Conservation (phyloP, 2,113 vertebrate genomes). For the Colius striatus region DNA sequence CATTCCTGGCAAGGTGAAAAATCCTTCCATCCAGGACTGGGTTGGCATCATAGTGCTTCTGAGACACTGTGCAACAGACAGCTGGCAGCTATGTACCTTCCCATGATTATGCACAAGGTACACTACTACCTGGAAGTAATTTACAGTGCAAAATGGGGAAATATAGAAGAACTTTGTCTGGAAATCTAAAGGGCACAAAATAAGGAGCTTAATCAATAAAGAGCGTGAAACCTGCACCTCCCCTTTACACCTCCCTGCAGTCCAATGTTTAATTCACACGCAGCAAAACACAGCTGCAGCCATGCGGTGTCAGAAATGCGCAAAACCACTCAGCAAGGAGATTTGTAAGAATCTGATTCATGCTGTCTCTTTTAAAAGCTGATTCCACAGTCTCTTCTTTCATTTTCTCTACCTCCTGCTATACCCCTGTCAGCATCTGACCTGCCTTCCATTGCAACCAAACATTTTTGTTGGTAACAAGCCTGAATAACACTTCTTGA, state of each 20-base stretch:
- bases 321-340: not conserved
- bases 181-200: not conserved
- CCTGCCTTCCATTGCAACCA: not conserved
- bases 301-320: not conserved
- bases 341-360: not conserved
- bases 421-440: not conserved
- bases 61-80: not conserved
- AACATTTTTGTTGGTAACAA: not conserved
- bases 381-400: not conserved
- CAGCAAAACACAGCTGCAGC: not conserved
- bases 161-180: not conserved
- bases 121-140: not conserved
- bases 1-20: conserved; percentile 20
- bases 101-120: not conserved
- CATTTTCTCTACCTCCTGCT: not conserved
- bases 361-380: conserved; percentile 25
- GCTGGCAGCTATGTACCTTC: fast-evolving
- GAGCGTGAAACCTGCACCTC: not conserved
- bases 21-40: not conserved
- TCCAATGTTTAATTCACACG: not conserved
- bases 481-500: not conserved
- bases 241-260: not conserved
- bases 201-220: not conserved
- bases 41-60: not conserved
- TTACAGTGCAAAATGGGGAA: not conserved